phyloP scores from a whole-genome alignment of 2,797 vertebrate species.

The Enteromius anoplus region DNA sequence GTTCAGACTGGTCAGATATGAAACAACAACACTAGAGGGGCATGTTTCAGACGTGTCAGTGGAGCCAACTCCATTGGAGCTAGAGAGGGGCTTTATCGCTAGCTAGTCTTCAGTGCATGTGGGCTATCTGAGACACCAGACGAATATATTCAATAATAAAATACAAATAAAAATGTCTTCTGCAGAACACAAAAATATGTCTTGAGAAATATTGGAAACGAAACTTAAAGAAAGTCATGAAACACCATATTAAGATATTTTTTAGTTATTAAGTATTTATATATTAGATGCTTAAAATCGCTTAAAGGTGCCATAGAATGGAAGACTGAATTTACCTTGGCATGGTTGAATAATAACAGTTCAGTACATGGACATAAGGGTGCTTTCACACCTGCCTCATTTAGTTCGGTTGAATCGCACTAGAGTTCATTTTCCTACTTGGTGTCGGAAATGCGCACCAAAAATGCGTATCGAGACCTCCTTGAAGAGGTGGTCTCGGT shows the following conservation, averaged over 20 bases:
- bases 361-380: too few species aligned
- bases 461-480: too few species aligned
- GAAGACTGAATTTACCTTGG: too few species aligned
- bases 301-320: too few species aligned
- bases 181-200: not conserved
- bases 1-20: slow-evolving; percentile 36
- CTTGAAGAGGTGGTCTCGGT: too few species aligned
- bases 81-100: slow-evolving; percentile 24
- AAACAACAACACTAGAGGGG: slow-evolving; percentile 10
- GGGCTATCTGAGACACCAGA: not conserved
- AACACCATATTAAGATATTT: not conserved
- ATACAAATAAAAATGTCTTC: not conserved
- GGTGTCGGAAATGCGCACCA: too few species aligned
- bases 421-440: too few species aligned
- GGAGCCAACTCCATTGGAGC: slow-evolving; percentile 17
- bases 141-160: not conserved
- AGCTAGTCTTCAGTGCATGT: slow-evolving; percentile 14
- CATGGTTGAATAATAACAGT: too few species aligned
- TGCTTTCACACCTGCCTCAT: too few species aligned
- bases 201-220: too few species aligned
- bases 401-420: too few species aligned
- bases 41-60: slow-evolving; percentile 32
- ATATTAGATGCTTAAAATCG: not conserved
- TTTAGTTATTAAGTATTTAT: not conserved
- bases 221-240: not conserved